Percentiles rank a stretch among this genome's conserved stretches.
These are phyloP conservation scores for Empidonax alnorum DNA, from an alignment of 2,113 vertebrate genomes.

Conservation along the genomic window DNA sequence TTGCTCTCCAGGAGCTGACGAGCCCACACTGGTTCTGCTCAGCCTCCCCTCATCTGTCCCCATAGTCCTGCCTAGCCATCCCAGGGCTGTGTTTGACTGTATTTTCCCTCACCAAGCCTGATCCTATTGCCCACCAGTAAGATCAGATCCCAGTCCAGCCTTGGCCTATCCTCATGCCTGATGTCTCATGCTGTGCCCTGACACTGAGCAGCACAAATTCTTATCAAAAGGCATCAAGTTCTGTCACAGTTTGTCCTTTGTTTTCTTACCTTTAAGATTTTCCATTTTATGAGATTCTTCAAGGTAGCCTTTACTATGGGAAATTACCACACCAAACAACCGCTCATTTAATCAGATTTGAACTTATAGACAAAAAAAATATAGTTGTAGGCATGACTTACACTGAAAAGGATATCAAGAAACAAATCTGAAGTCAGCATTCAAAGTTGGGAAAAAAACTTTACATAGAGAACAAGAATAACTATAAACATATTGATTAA, in stretches of 20 bases:
- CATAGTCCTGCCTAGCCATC: background rate
- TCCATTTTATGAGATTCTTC: background rate
- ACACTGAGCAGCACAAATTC: background rate
- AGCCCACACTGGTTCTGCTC: background rate
- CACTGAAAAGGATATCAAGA: background rate
- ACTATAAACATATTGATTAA: background rate
- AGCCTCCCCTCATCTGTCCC: background rate
- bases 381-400: background rate
- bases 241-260: background rate
- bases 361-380: background rate
- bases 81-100: background rate
- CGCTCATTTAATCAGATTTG: background rate
- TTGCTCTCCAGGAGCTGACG: background rate
- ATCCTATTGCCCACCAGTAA: rapidly evolving
- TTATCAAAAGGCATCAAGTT: background rate
- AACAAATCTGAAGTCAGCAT: background rate
- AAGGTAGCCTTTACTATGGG: background rate
- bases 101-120: background rate
- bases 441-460: background rate
- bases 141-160: background rate
- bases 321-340: background rate
- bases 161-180: no score
- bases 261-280: background rate
- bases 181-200: background rate
- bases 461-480: background rate